phyloP scores from a whole-genome alignment of 2,113 vertebrate genomes.

The Brachyistius frenatus region DNA sequence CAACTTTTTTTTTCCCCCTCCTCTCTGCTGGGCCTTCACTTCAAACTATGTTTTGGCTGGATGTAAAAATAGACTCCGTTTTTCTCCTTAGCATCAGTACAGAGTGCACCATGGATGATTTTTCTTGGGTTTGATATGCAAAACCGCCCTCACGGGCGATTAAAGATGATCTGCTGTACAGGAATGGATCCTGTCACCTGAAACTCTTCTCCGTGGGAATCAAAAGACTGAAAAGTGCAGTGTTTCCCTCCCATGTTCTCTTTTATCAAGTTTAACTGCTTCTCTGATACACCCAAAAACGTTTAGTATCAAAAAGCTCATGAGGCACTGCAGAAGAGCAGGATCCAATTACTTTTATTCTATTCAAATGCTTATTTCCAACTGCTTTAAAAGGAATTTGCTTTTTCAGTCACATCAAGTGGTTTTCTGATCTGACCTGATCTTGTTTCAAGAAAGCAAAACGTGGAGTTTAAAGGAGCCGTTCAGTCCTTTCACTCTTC shows the following conservation, averaged over 20 bases:
- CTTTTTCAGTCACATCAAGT: constrained; percentile 8
- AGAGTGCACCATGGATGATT: constrained; percentile 22
- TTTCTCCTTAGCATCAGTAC: constrained; percentile 40
- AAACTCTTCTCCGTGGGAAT: constrained; percentile 48
- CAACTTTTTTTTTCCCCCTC: constrained; percentile 18
- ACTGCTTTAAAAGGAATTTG: constrained; percentile 9
- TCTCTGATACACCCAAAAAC: constrained; percentile 35
- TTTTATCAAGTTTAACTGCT: constrained; percentile 50
- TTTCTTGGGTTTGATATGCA: constrained; percentile 63
- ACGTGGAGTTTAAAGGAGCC: constrained; percentile 34
- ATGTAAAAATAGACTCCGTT: constrained; percentile 69
- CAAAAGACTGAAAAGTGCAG: constrained; percentile 41
- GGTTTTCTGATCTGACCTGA: constrained; percentile 13
- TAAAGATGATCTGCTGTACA: constrained; percentile 36
- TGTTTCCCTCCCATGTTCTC: background rate
- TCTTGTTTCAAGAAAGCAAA: constrained; percentile 47
- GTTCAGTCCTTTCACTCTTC: constrained; percentile 11
- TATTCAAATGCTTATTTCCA: constrained; percentile 20
- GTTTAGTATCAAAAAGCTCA: constrained; percentile 38
- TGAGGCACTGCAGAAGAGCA: constrained; percentile 11
- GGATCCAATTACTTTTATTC: constrained; percentile 5
- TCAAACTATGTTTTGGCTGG: constrained; percentile 59
- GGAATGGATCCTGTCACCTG: constrained; percentile 51
- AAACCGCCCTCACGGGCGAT: constrained; percentile 35
- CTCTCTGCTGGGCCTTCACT: constrained; percentile 43